Evolutionary conservation across 2,888 invertebrate genomes (phyloP), one percentile per base, ranked within the genome.

Genomic region (Dicranocentrus wangi): DNA sequence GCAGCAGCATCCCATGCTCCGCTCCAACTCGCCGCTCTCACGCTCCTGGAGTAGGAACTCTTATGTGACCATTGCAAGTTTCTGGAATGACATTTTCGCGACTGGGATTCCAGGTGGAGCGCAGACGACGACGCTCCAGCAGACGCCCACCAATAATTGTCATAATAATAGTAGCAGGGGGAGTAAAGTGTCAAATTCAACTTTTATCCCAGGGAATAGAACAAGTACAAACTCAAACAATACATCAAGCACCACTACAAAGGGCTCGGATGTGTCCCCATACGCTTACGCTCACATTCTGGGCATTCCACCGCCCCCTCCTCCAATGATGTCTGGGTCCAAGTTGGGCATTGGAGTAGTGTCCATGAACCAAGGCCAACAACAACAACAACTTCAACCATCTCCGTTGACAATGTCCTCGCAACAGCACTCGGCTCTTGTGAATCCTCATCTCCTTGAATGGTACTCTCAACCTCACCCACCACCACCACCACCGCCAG

Each of bases 221-320:
- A 82, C 77, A 71, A 82, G 77, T 77, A 82, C 78, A 73, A 77
- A 73, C 51, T 71, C 81, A 55, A 82, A 77, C 43, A 72, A 77
- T 72, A 71, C 72, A 68, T 77, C 76, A 68, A 82, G 76, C 61
- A 76, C 81, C 66, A 78, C 69, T 47, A 70, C 63, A n/a, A 85
- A 84, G 82, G 85, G 86, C 5, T 85, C 86, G 13, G 86, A 86
- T 73, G 86, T 86, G 51, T 86, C 85, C 17, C 86, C 86, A 0
- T 86, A 86, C 78, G 86, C 86, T 51, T 86, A 86, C 60, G 85
- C 86, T 43, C 85, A 86, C 61, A 84, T 86, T 39, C 73, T 85
- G 21, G 65, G 79, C 15, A 84, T 84, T 55, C 27, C 73, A 19
- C 81, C 77, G 27, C 70, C 76, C 42, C 77, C 83, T 27, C 83